phyloP scores from a whole-genome alignment of 1,140 invertebrate species.

The Platyscapa corneri region DNA sequence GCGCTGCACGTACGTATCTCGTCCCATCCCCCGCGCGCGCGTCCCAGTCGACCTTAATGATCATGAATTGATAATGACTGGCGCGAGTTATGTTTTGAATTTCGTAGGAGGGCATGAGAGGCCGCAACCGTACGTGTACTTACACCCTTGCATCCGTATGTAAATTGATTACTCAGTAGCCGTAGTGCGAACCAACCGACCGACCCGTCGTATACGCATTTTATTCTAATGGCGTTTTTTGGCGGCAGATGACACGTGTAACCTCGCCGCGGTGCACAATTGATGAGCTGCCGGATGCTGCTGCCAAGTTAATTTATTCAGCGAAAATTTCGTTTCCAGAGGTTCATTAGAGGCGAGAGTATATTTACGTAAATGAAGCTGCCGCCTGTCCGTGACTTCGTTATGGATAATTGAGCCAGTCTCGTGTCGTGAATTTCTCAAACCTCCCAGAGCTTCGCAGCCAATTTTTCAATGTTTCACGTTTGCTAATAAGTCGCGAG shows the following conservation, averaged over 20 bases:
- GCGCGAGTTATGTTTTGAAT: slow-evolving; percentile 35
- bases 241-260: not conserved
- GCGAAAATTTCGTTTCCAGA: not conserved
- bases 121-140: not conserved
- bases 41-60: slow-evolving; percentile 26
- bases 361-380: slow-evolving; percentile 14
- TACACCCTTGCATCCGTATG: slow-evolving; percentile 13
- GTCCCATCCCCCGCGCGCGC: not conserved
- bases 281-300: slow-evolving; percentile 13
- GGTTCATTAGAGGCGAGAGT: not conserved
- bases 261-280: not conserved
- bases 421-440: not conserved
- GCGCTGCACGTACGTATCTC: not conserved
- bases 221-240: slow-evolving; percentile 29
- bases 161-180: slow-evolving; percentile 32
- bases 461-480: not conserved
- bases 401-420: not conserved
- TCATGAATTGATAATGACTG: slow-evolving; percentile 50
- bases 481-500: not conserved
- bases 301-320: slow-evolving; percentile 30
- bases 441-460: not conserved
- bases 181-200: not conserved
- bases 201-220: not conserved
- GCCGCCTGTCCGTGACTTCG: not conserved
- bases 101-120: slow-evolving; percentile 15